Evolutionary conservation across 2,797 vertebrate species (phyloP), one percentile per base, ranked within the genome.

Genomic region (Betta splendens): DNA sequence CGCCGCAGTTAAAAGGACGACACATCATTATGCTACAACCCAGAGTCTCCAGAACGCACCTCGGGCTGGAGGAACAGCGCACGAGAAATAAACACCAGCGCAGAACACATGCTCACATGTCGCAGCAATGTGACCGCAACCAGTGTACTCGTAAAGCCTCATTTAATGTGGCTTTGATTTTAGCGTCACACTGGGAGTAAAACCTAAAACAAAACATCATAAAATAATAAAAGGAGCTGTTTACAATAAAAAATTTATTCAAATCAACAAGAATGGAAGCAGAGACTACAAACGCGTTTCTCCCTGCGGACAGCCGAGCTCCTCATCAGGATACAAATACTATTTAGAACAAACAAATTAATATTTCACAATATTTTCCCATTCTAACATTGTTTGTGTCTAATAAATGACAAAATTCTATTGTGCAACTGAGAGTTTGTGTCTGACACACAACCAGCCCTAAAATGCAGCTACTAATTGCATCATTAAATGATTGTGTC

Each of bases 331-430:
- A 44, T 50, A 60, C 47, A 60, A 72, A 66, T 21, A 51, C 37
- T 53, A 68, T 78, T 51, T 18, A 75, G 44, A 73, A 64, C 61
- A 70, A 68, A 69, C 64, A 61, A 55, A 78, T 80, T 26, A 42
- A 80, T 73, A 77, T 75, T 80, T 81, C 39, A 75, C 33, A 43
- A 58, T 69, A 75, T 79, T 64, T 55, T 71, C 18, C 49, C 26
- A 31, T 35, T 20, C 50, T 68, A 56, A n/a, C 11, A 11, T 40
- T 33, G 45, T 46, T 55, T 42, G 13, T 21, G 46, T 32, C 28
- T 68, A 39, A 47, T 47, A 59, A 58, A 59, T 51, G 38, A 29
- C 36, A 36, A 50, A 12, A 23, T 12, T 36, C 20, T 10, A 10
- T 32, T 9, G 31, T 39, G 11, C 16, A 32, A 36, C 11, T 50